These are phyloP conservation scores for Heteromurus nitidus DNA, from an alignment of 2,888 invertebrate species.

Conservation along the genomic window DNA sequence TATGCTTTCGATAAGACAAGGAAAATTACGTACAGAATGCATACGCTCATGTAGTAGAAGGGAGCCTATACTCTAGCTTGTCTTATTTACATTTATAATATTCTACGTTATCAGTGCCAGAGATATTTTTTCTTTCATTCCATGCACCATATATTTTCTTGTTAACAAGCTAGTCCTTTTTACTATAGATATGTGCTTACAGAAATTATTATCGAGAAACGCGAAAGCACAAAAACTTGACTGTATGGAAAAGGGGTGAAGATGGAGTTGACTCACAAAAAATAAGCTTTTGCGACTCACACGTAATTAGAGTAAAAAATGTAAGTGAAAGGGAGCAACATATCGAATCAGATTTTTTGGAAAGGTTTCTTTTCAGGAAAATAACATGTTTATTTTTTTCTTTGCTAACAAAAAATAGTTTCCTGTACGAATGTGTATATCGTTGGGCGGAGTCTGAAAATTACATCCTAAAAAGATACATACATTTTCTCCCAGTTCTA, in stretches of 20 bases:
- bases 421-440: too few species aligned
- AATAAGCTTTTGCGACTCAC: constrained; percentile 18
- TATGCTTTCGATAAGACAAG: constrained; percentile 33
- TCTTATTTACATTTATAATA: too few species aligned
- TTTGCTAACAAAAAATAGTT: too few species aligned
- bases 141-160: constrained; percentile 47
- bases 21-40: too few species aligned
- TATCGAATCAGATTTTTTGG: too few species aligned
- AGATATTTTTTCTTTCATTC: constrained; percentile 29
- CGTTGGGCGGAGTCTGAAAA: not conserved
- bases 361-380: too few species aligned
- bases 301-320: constrained; percentile 30
- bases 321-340: not conserved
- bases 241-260: not conserved
- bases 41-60: too few species aligned
- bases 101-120: not conserved
- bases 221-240: not conserved
- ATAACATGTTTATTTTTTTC: too few species aligned
- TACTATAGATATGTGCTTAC: not conserved
- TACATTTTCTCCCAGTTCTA: too few species aligned
- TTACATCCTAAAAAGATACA: too few species aligned
- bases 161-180: constrained; percentile 47
- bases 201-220: not conserved
- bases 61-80: too few species aligned
- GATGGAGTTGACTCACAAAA: constrained; percentile 23